A percentile compares a stretch with the other conserved stretches of the same genome.
Evolutionary conservation across 2,797 vertebrate species (phyloP).

Genomic region (Eulemur rubriventer): DNA sequence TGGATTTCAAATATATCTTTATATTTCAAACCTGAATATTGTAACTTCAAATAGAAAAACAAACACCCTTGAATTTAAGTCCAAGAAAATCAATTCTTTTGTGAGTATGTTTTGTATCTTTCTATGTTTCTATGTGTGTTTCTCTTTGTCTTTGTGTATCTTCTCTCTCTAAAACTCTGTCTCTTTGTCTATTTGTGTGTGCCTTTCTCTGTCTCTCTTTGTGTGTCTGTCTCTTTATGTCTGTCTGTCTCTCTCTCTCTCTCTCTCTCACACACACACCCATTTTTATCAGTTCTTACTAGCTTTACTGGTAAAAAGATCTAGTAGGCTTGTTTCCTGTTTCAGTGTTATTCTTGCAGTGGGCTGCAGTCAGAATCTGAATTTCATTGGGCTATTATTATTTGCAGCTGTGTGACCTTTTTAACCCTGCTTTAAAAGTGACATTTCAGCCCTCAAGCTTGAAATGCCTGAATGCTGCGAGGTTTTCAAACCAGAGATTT

Average conservation of each 20-base stretch:
- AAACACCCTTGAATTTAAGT: constrained; percentile 56
- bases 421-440: constrained; percentile 88
- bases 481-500: constrained; percentile 82
- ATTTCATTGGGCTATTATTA: constrained; percentile 90
- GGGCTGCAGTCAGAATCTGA: constrained; percentile 87
- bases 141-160: not conserved
- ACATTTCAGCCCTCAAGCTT: constrained; percentile 88
- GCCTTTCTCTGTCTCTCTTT: not conserved
- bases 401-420: constrained; percentile 90
- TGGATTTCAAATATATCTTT: constrained; percentile 2
- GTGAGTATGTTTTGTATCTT: not conserved
- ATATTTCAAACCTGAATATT: not conserved
- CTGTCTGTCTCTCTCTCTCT: not conserved
- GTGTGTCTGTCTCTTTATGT: not conserved
- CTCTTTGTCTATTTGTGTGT: not conserved
- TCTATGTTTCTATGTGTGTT: not conserved
- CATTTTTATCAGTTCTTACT: constrained; percentile 75
- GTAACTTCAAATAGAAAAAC: constrained; percentile 64
- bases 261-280: not conserved
- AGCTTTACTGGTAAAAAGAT: constrained; percentile 85
- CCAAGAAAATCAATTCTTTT: constrained; percentile 67
- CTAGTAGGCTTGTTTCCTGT: constrained; percentile 87
- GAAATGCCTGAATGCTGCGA: constrained; percentile 82
- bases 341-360: constrained; percentile 88
- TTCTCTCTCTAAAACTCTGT: not conserved